These are phyloP conservation scores for Engraulis encrasicolus DNA, from an alignment of 2,113 vertebrate species.

Conservation along the genomic window DNA sequence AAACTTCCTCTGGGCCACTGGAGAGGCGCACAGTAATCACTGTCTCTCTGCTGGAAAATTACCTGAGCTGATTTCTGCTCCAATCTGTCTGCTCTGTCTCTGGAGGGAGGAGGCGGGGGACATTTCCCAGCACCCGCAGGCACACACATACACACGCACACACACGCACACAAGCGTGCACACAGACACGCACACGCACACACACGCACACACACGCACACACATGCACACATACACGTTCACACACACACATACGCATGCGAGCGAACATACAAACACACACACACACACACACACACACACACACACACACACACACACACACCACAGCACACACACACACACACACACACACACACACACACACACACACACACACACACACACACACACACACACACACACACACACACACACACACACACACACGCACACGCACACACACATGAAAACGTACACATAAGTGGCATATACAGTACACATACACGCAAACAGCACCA, in stretches of 20 bases:
- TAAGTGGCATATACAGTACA: conserved; percentile 37
- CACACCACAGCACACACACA: not conserved
- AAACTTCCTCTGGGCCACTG: conserved; percentile 40
- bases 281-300: conserved; percentile 40
- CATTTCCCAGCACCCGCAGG: conserved; percentile 60
- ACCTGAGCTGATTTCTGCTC: conserved; percentile 70
- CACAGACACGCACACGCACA: conserved; percentile 38
- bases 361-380: conserved; percentile 24
- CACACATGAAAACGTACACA: too few species aligned
- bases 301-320: conserved; percentile 20
- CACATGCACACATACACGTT: conserved; percentile 45
- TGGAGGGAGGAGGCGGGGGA: conserved; percentile 54
- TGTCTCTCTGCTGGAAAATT: conserved; percentile 65
- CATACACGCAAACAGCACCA: conserved; percentile 38
- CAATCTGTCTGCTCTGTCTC: conserved; percentile 66
- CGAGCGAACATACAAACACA: conserved; percentile 36
- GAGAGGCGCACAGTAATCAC: conserved; percentile 64
- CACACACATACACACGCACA: conserved; percentile 38
- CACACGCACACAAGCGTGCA: conserved; percentile 37
- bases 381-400: conserved; percentile 50
- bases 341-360: conserved; percentile 42
- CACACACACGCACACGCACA: too few species aligned
- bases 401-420: conserved; percentile 38
- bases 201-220: conserved; percentile 32
- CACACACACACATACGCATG: conserved; percentile 38